Conservation (phyloP, 2,113 vertebrate species). For the Zosterops japonicus region DNA sequence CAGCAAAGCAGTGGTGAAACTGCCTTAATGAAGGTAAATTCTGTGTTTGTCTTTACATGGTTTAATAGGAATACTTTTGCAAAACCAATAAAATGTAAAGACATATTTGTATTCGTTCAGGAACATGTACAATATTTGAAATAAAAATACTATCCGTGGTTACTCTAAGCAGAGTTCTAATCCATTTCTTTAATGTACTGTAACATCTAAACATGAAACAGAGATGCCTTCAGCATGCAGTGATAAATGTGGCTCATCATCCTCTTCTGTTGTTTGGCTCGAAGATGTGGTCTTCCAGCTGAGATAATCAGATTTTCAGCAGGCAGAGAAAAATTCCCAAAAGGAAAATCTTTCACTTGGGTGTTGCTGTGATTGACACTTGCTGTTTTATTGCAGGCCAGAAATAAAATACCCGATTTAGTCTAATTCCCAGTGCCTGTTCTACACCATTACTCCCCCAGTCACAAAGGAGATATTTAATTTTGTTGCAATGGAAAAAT, state of each 20-base stretch:
- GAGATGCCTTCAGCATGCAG: not conserved
- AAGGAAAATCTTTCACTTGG: not conserved
- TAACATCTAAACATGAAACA: not conserved
- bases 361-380: not conserved
- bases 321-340: not conserved
- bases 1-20: conserved; percentile 91
- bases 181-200: not conserved
- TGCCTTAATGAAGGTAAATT: conserved; percentile 91
- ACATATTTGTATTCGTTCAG: not conserved
- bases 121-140: not conserved
- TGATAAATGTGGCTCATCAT: not conserved
- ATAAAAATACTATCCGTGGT: not conserved
- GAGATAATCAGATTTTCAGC: not conserved
- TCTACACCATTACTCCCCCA: not conserved
- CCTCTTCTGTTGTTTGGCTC: not conserved
- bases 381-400: not conserved
- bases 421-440: not conserved
- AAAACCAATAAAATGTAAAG: not conserved
- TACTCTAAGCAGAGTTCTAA: not conserved
- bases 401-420: not conserved
- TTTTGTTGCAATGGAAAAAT: not conserved
- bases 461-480: not conserved
- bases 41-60: not conserved
- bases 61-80: not conserved
- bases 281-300: not conserved